Evolutionary conservation across 1,140 invertebrate species (phyloP).

Genomic region (Limonius californicus): DNA sequence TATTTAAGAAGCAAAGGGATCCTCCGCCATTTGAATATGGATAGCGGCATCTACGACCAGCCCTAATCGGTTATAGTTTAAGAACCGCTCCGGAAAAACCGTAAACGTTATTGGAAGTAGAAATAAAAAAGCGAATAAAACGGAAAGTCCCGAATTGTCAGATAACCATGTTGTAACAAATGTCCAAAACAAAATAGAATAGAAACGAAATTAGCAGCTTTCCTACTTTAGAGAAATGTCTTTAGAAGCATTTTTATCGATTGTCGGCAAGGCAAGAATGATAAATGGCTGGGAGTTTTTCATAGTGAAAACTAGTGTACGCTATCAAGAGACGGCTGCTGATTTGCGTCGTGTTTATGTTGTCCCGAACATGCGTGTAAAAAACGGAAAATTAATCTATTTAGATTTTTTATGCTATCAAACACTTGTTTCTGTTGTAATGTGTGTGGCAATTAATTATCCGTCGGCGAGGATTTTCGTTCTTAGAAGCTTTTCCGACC

Average conservation of each 20-base stretch:
- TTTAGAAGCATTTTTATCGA: neutral
- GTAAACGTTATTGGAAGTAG: too few species aligned
- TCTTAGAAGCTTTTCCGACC: conserved; percentile 20
- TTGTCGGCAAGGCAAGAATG: neutral
- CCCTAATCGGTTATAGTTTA: too few species aligned
- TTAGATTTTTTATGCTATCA: conserved; percentile 22
- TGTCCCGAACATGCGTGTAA: too few species aligned
- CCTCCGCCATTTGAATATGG: too few species aligned
- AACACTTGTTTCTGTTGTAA: conserved; percentile 24
- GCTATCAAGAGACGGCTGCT: neutral
- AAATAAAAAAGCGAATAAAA: too few species aligned
- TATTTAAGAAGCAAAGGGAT: too few species aligned
- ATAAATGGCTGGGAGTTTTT: neutral
- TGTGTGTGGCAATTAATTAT: conserved; percentile 25
- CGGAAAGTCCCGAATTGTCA: too few species aligned
- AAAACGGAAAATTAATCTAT: conserved; percentile 9
- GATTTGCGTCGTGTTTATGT: neutral
- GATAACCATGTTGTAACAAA: too few species aligned
- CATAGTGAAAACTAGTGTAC: neutral
- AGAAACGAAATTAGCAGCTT: too few species aligned
- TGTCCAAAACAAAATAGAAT: too few species aligned
- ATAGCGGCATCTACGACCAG: too few species aligned
- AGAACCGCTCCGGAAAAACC: too few species aligned
- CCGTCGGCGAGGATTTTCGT: conserved; percentile 22
- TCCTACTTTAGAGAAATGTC: neutral